These are phyloP conservation scores for Pangasius macronema DNA, from an alignment of 2,797 vertebrate species.

Conservation along the genomic window DNA sequence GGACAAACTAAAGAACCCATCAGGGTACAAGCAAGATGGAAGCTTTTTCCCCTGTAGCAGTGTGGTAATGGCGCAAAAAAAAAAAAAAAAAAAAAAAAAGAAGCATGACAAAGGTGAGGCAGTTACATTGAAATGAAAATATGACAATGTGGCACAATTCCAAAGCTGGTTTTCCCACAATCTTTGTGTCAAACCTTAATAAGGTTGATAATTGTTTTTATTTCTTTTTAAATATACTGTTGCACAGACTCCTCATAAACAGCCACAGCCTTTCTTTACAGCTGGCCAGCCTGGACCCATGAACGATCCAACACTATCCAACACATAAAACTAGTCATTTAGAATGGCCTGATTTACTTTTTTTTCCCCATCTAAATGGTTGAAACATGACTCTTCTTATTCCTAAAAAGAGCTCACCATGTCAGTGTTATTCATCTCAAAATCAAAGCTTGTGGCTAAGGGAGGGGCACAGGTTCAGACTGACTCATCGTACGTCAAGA, in stretches of 20 bases:
- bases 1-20: not conserved
- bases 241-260: not conserved
- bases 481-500: not conserved
- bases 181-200: not conserved
- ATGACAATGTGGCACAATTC: not conserved
- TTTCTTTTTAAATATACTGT: not conserved
- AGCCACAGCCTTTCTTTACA: not conserved
- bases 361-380: not conserved
- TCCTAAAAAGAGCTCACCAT: not conserved
- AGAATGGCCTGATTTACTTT: not conserved
- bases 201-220: not conserved
- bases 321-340: not conserved
- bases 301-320: not conserved
- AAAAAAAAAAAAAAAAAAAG: not conserved
- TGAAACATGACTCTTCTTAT: not conserved
- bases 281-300: not conserved
- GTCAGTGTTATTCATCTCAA: not conserved
- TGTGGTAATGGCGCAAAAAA: not conserved
- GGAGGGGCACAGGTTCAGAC: not conserved
- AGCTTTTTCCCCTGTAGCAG: not conserved
- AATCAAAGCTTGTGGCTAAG: constrained; percentile 5
- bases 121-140: not conserved
- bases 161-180: not conserved
- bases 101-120: not conserved
- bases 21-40: not conserved